Evolutionary conservation across 2,113 vertebrate genomes (phyloP).

Genomic region (Oreocharis arfaki): DNA sequence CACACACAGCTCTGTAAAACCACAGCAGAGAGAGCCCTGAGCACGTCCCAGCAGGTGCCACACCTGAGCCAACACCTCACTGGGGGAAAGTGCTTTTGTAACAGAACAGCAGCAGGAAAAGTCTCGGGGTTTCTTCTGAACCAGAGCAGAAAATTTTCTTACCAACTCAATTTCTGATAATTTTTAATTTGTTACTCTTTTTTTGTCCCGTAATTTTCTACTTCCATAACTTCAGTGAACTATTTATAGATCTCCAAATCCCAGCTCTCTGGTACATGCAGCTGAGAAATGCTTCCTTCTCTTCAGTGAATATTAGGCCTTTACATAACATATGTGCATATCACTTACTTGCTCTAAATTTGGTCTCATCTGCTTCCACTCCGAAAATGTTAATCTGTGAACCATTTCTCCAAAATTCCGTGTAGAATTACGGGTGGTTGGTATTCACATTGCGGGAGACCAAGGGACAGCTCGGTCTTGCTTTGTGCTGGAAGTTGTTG

Average conservation of each 20-base stretch:
- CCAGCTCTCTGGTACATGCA: neutral
- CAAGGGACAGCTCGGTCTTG: neutral
- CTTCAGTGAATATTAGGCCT: conserved; percentile 31
- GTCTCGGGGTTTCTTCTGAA: neutral
- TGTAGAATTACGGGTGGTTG: neutral
- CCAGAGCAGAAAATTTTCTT: neutral
- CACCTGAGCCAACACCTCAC: neutral
- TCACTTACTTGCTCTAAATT: conserved; percentile 21
- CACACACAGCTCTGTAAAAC: neutral
- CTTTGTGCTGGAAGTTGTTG: neutral
- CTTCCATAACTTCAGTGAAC: neutral
- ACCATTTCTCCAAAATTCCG: neutral
- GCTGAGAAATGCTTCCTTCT: conserved; percentile 3
- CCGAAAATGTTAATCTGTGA: neutral
- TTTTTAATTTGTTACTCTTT: neutral
- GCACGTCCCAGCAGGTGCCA: neutral
- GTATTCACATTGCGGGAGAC: neutral
- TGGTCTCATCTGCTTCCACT: neutral
- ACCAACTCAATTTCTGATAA: neutral
- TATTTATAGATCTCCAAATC: neutral
- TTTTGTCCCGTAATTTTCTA: neutral
- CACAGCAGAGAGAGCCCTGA: neutral
- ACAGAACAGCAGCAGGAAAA: neutral
- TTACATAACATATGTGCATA: conserved; percentile 25
- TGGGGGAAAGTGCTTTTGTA: neutral